These are phyloP conservation scores for Yponomeuta plumbellus DNA, from an alignment of 2,888 invertebrate species.

Conservation along the genomic window DNA sequence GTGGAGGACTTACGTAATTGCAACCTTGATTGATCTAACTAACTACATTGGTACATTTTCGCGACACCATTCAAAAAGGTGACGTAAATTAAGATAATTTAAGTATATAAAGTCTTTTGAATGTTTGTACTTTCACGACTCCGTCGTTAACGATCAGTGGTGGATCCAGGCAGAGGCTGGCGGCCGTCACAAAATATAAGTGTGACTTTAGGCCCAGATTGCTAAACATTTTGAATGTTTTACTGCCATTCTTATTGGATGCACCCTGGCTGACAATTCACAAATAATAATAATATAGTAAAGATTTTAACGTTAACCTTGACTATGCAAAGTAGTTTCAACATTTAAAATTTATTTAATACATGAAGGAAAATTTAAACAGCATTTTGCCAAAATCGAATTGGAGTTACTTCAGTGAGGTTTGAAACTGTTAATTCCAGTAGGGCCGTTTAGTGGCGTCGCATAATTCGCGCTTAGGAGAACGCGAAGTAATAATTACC, in stretches of 20 bases:
- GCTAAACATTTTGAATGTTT: too few species aligned
- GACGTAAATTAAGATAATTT: conserved; percentile 2
- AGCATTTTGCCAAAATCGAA: background rate
- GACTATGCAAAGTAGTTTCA: conserved; percentile 9
- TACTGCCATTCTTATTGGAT: too few species aligned
- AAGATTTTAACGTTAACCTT: background rate
- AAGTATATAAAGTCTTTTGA: conserved; percentile 21
- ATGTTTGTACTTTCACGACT: conserved; percentile 39
- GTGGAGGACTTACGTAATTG: too few species aligned
- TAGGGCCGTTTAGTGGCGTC: conserved; percentile 1
- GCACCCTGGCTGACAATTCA: conserved; percentile 8
- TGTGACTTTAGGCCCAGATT: too few species aligned
- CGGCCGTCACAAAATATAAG: too few species aligned
- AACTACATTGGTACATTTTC: background rate
- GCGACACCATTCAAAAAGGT: background rate
- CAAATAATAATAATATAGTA: conserved; percentile 8
- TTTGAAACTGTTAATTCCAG: background rate
- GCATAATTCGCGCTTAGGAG: background rate
- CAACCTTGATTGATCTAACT: background rate
- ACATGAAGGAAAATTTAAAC: conserved; percentile 7
- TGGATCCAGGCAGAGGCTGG: too few species aligned
- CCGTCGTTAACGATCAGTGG: background rate
- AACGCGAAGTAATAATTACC: background rate
- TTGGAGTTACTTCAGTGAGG: background rate
- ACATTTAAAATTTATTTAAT: conserved; percentile 13